These are phyloP conservation scores for Hipposideros armiger DNA, from an alignment of 2,113 vertebrate species.

Conservation along the genomic window DNA sequence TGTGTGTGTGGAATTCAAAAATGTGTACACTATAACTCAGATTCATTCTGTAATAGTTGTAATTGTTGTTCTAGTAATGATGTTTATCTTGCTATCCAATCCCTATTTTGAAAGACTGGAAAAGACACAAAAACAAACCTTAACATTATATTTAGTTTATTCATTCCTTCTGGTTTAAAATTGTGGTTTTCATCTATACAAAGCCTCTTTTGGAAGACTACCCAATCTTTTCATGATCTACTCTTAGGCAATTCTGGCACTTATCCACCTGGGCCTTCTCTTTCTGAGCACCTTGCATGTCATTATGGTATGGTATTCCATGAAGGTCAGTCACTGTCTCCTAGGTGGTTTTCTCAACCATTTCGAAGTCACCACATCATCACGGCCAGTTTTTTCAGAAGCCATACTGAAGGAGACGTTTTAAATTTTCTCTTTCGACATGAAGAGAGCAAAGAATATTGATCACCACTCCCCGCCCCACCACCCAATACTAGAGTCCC, in stretches of 20 bases:
- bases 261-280: background rate
- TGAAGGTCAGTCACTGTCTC: background rate
- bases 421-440: background rate
- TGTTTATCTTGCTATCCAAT: background rate
- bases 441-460: background rate
- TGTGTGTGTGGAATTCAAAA: background rate
- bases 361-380: background rate
- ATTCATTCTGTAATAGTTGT: background rate
- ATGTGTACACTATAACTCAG: background rate
- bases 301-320: background rate
- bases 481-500: background rate
- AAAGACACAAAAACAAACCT: background rate
- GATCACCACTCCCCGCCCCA: background rate
- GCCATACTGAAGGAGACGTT: background rate
- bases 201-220: background rate
- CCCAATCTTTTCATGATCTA: background rate
- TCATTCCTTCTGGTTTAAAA: background rate
- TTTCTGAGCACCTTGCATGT: background rate
- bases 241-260: background rate
- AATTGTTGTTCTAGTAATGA: background rate
- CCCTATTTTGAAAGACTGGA: background rate
- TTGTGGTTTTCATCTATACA: background rate
- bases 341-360: background rate
- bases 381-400: background rate
- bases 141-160: background rate